These are phyloP conservation scores for Narcine bancroftii DNA, from an alignment of 2,113 vertebrate genomes.

Conservation along the genomic window DNA sequence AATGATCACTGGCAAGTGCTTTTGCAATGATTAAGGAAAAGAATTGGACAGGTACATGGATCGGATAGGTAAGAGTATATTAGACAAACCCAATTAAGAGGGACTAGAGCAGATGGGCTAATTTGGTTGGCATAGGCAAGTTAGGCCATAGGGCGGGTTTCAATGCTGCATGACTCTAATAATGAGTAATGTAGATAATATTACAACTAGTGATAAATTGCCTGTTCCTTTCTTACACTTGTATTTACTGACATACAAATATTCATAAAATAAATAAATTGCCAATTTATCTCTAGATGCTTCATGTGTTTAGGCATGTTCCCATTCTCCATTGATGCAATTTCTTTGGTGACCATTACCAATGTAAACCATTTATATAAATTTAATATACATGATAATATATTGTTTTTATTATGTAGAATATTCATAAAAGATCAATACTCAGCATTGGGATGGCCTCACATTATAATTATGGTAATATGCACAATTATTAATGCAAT, in stretches of 20 bases:
- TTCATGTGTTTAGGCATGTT: background rate
- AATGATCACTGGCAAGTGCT: too few species aligned
- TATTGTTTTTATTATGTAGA: background rate
- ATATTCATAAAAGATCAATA: too few species aligned
- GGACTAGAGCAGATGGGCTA: too few species aligned
- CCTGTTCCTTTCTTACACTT: background rate
- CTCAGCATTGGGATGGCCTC: background rate
- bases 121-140: too few species aligned
- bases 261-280: background rate
- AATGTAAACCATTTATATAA: conserved; percentile 7
- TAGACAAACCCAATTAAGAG: too few species aligned
- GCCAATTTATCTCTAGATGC: background rate
- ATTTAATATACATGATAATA: background rate
- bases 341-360: background rate
- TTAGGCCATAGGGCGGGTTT: too few species aligned
- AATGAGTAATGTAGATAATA: background rate
- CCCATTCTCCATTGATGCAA: background rate
- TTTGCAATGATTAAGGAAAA: too few species aligned
- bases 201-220: background rate
- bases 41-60: too few species aligned
- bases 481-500: background rate
- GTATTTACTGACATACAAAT: background rate
- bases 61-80: too few species aligned
- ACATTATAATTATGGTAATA: background rate
- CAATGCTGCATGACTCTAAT: too few species aligned